phyloP scores from a whole-genome alignment of 2,888 invertebrate species.

The Synergus laeviventris region DNA sequence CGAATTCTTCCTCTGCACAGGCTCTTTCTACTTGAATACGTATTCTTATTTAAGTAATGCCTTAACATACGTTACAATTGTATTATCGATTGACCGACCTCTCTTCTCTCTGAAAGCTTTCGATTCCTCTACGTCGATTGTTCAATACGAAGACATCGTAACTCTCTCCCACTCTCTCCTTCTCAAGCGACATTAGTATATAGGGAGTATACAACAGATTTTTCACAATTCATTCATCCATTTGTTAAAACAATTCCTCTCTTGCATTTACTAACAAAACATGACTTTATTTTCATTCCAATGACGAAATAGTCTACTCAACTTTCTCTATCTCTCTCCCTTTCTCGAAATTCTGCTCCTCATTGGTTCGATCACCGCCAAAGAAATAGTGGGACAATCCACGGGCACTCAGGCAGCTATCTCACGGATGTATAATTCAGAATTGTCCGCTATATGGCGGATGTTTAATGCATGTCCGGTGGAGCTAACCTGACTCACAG shows the following conservation, averaged over 20 bases:
- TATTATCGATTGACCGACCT: conserved; percentile 47
- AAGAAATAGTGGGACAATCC: conserved; percentile 68
- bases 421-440: conserved; percentile 71
- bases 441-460: conserved; percentile 69
- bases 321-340: conserved; percentile 5
- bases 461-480: conserved; percentile 72
- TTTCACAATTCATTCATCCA: not conserved
- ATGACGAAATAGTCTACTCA: conserved; percentile 4
- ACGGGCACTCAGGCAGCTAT: conserved; percentile 63
- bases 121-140: conserved; percentile 23
- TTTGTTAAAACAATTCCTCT: not conserved
- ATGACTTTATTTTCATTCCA: conserved; percentile 17
- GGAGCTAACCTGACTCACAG: conserved; percentile 50
- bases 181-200: not conserved
- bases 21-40: conserved; percentile 49
- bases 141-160: conserved; percentile 14
- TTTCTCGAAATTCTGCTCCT: conserved; percentile 42
- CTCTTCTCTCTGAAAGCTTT: not conserved
- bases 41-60: conserved; percentile 53
- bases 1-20: conserved; percentile 62
- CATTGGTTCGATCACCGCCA: conserved; percentile 62
- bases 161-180: not conserved
- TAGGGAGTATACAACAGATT: not conserved
- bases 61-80: conserved; percentile 52
- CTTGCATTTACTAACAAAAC: conserved; percentile 2